Conservation (phyloP, 2,888 invertebrate species). For the Cephus rjabovi region DNA sequence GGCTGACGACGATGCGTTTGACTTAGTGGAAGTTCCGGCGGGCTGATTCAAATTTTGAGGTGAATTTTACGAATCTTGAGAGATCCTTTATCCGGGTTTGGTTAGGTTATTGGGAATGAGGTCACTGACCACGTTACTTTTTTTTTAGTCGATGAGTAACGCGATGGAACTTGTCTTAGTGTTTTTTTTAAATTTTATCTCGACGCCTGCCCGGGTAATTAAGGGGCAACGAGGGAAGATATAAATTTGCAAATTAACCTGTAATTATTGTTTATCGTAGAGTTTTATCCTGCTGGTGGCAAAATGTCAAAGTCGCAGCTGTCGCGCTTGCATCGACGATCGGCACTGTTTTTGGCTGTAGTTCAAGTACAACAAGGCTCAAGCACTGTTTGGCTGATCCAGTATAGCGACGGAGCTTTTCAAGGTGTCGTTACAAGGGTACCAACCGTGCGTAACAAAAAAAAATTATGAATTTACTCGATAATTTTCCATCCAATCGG, state of each 20-base stretch:
- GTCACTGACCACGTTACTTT: not conserved
- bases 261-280: not conserved
- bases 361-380: conserved; percentile 1
- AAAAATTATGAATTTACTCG: not conserved
- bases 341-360: not conserved
- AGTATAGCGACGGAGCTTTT: not conserved
- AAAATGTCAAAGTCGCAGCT: not conserved
- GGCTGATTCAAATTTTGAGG: not conserved
- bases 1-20: not conserved
- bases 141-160: not conserved
- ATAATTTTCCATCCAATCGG: not conserved
- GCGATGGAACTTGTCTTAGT: not conserved
- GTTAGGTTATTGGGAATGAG: not conserved
- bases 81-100: not conserved
- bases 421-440: not conserved
- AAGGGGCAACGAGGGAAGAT: not conserved
- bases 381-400: not conserved
- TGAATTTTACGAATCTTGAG: not conserved
- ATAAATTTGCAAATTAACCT: not conserved
- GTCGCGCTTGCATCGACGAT: not conserved
- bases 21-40: not conserved
- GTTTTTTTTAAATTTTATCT: not conserved
- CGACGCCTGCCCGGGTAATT: not conserved
- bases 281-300: not conserved
- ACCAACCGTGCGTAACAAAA: not conserved